Evolutionary conservation across 2,797 vertebrate species (phyloP).

Genomic region (Lemur catta): DNA sequence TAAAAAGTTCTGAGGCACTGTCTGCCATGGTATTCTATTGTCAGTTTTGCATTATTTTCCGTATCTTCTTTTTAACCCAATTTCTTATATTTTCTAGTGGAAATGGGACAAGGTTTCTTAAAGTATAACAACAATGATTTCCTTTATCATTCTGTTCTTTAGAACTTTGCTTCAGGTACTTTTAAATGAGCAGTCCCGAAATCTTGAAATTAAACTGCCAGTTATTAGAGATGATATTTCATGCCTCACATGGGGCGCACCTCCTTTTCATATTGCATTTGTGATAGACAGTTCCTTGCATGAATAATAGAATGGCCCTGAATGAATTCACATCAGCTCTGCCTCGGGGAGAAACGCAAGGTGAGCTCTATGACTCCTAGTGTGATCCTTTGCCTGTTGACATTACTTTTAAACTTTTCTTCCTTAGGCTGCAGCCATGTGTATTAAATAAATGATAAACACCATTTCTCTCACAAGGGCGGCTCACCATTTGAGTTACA

Average conservation of each 20-base stretch:
- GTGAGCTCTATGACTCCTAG: constrained; percentile 84
- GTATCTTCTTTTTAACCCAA: constrained; percentile 46
- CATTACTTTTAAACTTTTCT: constrained; percentile 87
- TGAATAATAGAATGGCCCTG: constrained; percentile 81
- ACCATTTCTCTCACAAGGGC: constrained; percentile 74
- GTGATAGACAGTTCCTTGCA: constrained; percentile 78
- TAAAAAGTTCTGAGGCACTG: not conserved
- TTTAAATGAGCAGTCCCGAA: constrained; percentile 82
- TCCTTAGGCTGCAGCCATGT: constrained; percentile 79
- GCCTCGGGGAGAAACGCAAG: constrained; percentile 85
- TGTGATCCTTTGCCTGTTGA: constrained; percentile 91
- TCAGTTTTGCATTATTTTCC: constrained; percentile 51
- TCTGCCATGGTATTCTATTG: not conserved
- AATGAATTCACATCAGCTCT: constrained; percentile 85
- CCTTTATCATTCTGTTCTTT: constrained; percentile 71
- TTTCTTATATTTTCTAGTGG: constrained; percentile 65
- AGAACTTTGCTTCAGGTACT: constrained; percentile 81
- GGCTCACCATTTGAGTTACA: constrained; percentile 63
- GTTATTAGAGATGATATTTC: constrained; percentile 82
- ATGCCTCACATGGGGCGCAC: constrained; percentile 42
- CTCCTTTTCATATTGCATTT: constrained; percentile 76
- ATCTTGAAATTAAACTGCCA: constrained; percentile 81
- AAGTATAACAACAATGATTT: constrained; percentile 70
- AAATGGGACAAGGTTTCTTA: constrained; percentile 57
- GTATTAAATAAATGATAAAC: constrained; percentile 90